Evolutionary conservation across 2,888 invertebrate genomes (phyloP), one percentile per base, ranked within the genome.

Genomic region (Hydroisotoma schaefferi): DNA sequence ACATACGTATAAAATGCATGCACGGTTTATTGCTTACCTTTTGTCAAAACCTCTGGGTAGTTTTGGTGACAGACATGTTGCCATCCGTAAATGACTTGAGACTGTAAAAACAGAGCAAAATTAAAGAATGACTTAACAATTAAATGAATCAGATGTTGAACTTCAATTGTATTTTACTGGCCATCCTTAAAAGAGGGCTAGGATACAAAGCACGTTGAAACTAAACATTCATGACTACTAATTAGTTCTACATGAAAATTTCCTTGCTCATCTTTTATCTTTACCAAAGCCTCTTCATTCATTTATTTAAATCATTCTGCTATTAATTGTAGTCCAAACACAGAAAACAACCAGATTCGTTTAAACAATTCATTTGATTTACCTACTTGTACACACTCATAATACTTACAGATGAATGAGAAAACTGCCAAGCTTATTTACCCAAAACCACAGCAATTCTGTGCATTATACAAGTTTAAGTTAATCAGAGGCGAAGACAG

Each of bases 1-100:
- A n/a, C n/a, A n/a, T n/a, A n/a, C n/a, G n/a, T n/a, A n/a, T n/a
- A n/a, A n/a, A n/a, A n/a, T n/a, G n/a, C n/a, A n/a, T n/a, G n/a
- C n/a, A n/a, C n/a, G n/a, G 40, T 37, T 25, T 52, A 53, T 55
- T 28, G 28, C 65, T 69, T 68, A 72, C 72, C 73, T 73, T 66
- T 66, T 70, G 68, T 73, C 70, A 68, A 59, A 65, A 62, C 64
- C 58, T 57, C 67, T 66, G 66, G 62, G 63, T 67, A 65, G 54
- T 58, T 70, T 64, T 73, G 70, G 65, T 72, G 72, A 71, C 71
- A 71, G 71, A 70, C 73, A 73, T 73, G 69, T 73, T 73, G 73
- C 71, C 73, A 73, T 73, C 69, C 71, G 73, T 71, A 66, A 70
- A 68, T 71, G 70, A 71, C 65, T 70, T 67, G 71, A 65, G 63